These are phyloP conservation scores for Pelobates fuscus DNA, from an alignment of 2,113 vertebrate species.

Conservation along the genomic window DNA sequence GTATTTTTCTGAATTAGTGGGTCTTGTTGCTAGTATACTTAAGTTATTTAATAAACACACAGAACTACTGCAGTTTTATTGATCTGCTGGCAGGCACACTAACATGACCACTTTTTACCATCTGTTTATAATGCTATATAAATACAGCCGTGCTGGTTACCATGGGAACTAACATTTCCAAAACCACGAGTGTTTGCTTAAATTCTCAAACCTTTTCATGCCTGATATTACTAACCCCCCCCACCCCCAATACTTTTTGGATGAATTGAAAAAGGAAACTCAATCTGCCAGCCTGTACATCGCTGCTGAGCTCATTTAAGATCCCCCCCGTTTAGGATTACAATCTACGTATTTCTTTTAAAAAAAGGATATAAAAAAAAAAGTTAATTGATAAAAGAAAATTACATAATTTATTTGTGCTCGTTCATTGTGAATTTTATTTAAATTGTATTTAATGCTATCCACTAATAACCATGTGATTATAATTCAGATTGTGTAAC, in stretches of 20 bases:
- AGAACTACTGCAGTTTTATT: conserved; percentile 67
- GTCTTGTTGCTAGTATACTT: conserved; percentile 62
- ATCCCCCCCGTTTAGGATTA: too few species aligned
- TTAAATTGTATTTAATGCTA: too few species aligned
- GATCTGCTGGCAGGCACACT: conserved; percentile 76
- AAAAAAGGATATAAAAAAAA: too few species aligned
- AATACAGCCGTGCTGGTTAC: conserved; percentile 74
- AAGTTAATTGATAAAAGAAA: too few species aligned
- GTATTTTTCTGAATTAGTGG: conserved; percentile 61
- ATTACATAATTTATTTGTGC: too few species aligned
- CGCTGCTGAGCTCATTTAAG: conserved; percentile 52
- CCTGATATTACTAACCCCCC: conserved; percentile 52
- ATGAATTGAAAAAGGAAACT: conserved; percentile 59
- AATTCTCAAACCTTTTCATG: conserved; percentile 70
- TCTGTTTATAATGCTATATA: conserved; percentile 85
- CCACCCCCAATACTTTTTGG: conserved; percentile 51
- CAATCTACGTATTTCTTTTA: too few species aligned
- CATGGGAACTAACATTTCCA: conserved; percentile 74
- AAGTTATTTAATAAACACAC: conserved; percentile 66
- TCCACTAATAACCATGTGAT: too few species aligned
- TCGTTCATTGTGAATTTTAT: too few species aligned
- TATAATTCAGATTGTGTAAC: too few species aligned
- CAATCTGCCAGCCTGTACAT: conserved; percentile 53
- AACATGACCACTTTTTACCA: conserved; percentile 78
- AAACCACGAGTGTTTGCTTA: conserved; percentile 75